Base-by-base conservation (phyloP, 2,113 vertebrate genomes). In the Gymnorhina tibicen region DNA sequence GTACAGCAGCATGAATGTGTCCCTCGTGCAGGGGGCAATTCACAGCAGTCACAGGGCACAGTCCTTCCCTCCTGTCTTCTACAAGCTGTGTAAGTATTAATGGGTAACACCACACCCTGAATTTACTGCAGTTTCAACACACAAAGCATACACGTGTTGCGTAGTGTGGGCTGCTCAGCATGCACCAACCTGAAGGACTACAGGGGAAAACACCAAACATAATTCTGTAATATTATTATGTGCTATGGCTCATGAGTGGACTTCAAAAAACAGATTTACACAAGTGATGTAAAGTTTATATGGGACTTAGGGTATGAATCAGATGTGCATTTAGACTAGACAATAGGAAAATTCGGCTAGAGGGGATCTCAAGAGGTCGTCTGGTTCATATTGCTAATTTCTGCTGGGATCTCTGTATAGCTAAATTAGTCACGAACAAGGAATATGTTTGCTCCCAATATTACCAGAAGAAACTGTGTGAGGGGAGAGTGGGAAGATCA, bases 101-200 rank as follows among this genome's bases (percentile, higher is more conserved):
- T n/a, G 2, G 8, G 28, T 46, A 78, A 41, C 59, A 86, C 60
- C 91, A 90, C 87, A 47, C 79, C 79, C 82, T 88, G 39, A 62
- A 75, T 84, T 92, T 86, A 72, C 59, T 64, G 70, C 68, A 17
- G 37, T 95, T 95, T 96, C 90, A 75, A 84, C 76, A 92, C 33
- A 69, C 22, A 63, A 53, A 67, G 67, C 35, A 28, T 42, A 32
- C 27, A 17, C 0, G 0, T 1, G 2, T 88, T 86, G 50, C 64
- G 3, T 28, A 81, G 82, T 10, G 32, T 72, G 52, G 60, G 64
- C 90, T 93, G 79, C 85, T 93, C 68, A 70, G 80, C 82, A 2
- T 86, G 90, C 80, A 90, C 56, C 90, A 87, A 70, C 95, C 52
- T 92, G 95, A 94, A 93, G 86, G 73, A 88, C 44, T 56, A 91